These are phyloP conservation scores for Gasterosteus nipponicus DNA, from an alignment of 2,113 vertebrate genomes.

Conservation along the genomic window DNA sequence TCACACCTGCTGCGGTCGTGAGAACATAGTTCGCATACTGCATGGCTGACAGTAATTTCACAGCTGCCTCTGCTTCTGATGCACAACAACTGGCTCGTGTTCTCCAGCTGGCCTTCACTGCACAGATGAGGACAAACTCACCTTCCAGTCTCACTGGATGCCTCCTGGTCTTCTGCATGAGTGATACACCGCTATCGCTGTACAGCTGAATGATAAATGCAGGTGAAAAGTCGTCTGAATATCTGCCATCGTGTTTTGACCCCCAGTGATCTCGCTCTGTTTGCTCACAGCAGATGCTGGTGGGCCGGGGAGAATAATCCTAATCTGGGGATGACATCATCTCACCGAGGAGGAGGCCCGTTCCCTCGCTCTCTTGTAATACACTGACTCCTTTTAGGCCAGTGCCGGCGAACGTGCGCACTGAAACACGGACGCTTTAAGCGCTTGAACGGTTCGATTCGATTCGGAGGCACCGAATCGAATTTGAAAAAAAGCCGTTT, in stretches of 20 bases:
- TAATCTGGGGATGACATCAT: constrained; percentile 71
- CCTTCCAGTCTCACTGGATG: neutral
- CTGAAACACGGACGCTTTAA: constrained; percentile 21
- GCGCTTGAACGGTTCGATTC: neutral
- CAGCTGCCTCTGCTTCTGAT: constrained; percentile 67
- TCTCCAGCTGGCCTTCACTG: constrained; percentile 10
- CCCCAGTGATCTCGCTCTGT: constrained; percentile 37
- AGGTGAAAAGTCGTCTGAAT: constrained; percentile 35
- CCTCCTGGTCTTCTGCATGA: constrained; percentile 3
- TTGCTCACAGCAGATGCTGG: constrained; percentile 65
- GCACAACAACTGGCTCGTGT: constrained; percentile 36
- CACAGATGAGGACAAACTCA: constrained; percentile 10
- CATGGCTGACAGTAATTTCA: constrained; percentile 56
- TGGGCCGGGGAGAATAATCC: constrained; percentile 65
- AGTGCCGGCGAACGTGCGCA: neutral
- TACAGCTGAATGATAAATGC: constrained; percentile 11
- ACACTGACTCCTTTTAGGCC: neutral
- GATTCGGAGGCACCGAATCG: neutral
- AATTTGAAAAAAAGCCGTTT: constrained; percentile 25
- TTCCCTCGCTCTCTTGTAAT: constrained; percentile 7
- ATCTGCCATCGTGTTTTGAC: constrained; percentile 38
- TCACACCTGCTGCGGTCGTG: constrained; percentile 75
- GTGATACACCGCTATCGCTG: neutral
- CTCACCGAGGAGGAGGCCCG: constrained; percentile 29
- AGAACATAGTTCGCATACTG: constrained; percentile 68